A percentile compares a stretch with the other conserved stretches of the same genome.
phyloP scores from a whole-genome alignment of 1,140 invertebrate genomes.

The Leptinotarsa lineolata region DNA sequence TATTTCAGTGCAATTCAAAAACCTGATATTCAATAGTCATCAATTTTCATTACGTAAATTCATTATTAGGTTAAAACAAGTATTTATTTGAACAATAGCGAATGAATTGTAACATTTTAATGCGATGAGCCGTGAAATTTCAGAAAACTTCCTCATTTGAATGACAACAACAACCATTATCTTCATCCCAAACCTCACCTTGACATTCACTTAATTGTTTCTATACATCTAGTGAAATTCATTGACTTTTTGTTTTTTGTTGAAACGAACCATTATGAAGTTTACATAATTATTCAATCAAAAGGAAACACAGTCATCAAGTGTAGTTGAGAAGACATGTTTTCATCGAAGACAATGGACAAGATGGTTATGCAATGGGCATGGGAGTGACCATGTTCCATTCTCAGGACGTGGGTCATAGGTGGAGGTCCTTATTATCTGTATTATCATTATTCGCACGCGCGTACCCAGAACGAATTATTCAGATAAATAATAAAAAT shows the following conservation, averaged over 20 bases:
- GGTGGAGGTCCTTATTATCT: conserved; percentile 11
- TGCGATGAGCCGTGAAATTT: no score
- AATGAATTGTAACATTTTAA: no score
- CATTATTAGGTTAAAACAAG: no score
- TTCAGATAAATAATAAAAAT: conserved; percentile 1
- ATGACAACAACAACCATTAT: background rate
- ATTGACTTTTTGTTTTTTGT: background rate
- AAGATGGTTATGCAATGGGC: conserved; percentile 17
- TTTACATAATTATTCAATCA: conserved; percentile 5
- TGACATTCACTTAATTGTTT: background rate
- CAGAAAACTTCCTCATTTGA: no score
- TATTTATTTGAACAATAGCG: no score
- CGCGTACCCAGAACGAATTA: conserved; percentile 12
- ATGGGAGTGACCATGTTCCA: conserved; percentile 38
- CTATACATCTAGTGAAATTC: background rate
- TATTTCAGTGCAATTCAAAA: no score
- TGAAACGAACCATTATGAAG: background rate
- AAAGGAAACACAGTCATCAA: conserved; percentile 10
- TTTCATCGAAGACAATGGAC: conserved; percentile 27
- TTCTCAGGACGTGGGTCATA: conserved; percentile 36
- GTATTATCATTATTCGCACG: conserved; percentile 19
- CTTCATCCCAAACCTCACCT: background rate
- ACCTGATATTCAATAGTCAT: no score
- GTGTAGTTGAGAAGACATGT: conserved; percentile 6
- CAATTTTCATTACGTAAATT: no score